A percentile compares a stretch with the other conserved stretches of the same genome.
Evolutionary conservation across 2,113 vertebrate species (phyloP).

Genomic region (Pipra filicauda): DNA sequence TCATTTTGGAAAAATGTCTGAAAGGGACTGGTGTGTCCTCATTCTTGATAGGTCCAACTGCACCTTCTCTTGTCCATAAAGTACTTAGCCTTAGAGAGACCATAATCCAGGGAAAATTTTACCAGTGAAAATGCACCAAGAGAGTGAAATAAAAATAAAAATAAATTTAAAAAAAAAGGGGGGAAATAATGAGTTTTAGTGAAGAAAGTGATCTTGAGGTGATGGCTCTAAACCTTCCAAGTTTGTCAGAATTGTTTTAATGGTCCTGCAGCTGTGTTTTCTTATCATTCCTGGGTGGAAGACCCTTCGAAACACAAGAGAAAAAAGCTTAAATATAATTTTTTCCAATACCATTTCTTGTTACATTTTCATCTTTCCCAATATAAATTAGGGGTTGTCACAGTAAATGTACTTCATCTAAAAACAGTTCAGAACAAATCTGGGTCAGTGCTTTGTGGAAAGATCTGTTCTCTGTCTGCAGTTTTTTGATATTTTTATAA

Average conservation of each 20-base stretch:
- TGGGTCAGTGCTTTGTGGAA: background rate
- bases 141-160: background rate
- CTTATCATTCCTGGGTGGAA: background rate
- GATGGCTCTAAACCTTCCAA: background rate
- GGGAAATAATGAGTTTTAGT: background rate
- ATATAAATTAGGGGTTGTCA: constrained; percentile 1
- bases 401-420: background rate
- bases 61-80: background rate
- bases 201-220: background rate
- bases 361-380: background rate
- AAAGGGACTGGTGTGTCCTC: rapidly evolving
- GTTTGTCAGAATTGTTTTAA: background rate
- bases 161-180: too few species aligned
- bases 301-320: background rate
- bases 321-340: background rate
- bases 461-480: background rate
- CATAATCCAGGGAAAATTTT: background rate
- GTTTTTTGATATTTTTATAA: constrained; percentile 11
- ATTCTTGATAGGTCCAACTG: background rate
- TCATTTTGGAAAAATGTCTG: background rate
- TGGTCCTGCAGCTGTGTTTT: background rate
- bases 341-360: background rate
- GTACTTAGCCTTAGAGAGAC: background rate
- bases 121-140: background rate
- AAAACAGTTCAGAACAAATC: constrained; percentile 29